Percentiles rank a stretch among this genome's conserved stretches.
Conservation (phyloP, 2,888 invertebrate genomes). For the Malthinus seriepunctatus region DNA sequence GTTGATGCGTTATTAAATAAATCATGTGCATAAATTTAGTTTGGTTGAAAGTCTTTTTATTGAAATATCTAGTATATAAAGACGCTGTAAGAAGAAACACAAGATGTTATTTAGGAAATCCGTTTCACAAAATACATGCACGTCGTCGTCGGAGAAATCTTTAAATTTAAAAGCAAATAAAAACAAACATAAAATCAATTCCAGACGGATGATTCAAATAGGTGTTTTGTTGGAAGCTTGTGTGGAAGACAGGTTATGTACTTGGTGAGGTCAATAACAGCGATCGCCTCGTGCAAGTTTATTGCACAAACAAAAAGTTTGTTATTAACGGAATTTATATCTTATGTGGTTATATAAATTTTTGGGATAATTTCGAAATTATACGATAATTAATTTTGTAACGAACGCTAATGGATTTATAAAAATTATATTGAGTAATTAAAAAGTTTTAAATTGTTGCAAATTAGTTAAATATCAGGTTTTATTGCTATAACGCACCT, state of each 20-base stretch:
- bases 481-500: too few species aligned
- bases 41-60: too few species aligned
- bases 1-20: too few species aligned
- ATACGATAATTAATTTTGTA: neutral
- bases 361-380: too few species aligned
- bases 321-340: neutral
- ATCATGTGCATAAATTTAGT: too few species aligned
- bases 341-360: too few species aligned
- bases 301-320: slow-evolving; percentile 9
- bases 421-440: slow-evolving; percentile 11
- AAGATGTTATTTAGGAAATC: slow-evolving; percentile 9
- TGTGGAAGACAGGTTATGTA: slow-evolving; percentile 18
- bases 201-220: slow-evolving; percentile 22
- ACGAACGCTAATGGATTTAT: slow-evolving; percentile 7
- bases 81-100: neutral
- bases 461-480: too few species aligned
- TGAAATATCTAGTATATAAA: too few species aligned
- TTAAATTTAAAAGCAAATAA: slow-evolving; percentile 4
- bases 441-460: neutral
- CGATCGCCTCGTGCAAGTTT: slow-evolving; percentile 3
- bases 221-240: slow-evolving; percentile 10
- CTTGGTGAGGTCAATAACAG: slow-evolving; percentile 15
- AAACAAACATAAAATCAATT: slow-evolving; percentile 9
- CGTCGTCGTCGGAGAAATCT: too few species aligned
- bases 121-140: neutral